These are phyloP conservation scores for Gopherus flavomarginatus DNA, from an alignment of 2,113 vertebrate genomes.

Conservation along the genomic window DNA sequence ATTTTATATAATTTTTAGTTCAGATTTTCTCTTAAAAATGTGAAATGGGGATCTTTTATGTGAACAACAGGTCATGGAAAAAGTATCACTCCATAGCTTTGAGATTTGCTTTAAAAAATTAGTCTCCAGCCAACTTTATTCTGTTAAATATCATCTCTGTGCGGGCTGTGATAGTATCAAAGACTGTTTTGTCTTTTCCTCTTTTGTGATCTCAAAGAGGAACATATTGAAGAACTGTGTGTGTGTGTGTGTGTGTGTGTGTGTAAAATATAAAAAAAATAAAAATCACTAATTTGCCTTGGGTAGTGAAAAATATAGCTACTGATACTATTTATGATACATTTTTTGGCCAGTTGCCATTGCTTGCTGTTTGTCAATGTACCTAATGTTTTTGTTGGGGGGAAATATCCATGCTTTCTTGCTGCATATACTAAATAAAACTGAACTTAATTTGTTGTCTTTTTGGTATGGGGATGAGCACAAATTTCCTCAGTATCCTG, in stretches of 20 bases:
- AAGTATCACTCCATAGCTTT: neutral
- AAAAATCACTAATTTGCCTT: neutral
- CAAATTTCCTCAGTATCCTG: neutral
- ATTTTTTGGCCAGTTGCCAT: neutral
- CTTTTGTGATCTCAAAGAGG: neutral
- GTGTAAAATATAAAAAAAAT: too few species aligned
- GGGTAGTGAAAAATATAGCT: neutral
- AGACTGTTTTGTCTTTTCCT: slow-evolving; percentile 46
- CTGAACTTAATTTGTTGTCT: neutral
- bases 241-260: too few species aligned
- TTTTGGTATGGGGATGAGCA: neutral
- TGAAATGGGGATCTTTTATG: neutral
- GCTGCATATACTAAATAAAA: neutral
- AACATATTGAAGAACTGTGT: slow-evolving; percentile 17
- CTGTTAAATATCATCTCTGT: neutral
- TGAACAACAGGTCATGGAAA: slow-evolving; percentile 45
- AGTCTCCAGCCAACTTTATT: neutral
- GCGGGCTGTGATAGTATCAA: slow-evolving; percentile 21
- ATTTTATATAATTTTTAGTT: neutral
- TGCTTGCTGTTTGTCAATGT: slow-evolving; percentile 33
- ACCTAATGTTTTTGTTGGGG: slow-evolving; percentile 3
- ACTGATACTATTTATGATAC: neutral
- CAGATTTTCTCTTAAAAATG: neutral
- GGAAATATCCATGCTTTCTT: slow-evolving; percentile 24
- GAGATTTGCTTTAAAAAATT: slow-evolving; percentile 23